phyloP scores from a whole-genome alignment of 2,113 vertebrate genomes.

The Martes martes region DNA sequence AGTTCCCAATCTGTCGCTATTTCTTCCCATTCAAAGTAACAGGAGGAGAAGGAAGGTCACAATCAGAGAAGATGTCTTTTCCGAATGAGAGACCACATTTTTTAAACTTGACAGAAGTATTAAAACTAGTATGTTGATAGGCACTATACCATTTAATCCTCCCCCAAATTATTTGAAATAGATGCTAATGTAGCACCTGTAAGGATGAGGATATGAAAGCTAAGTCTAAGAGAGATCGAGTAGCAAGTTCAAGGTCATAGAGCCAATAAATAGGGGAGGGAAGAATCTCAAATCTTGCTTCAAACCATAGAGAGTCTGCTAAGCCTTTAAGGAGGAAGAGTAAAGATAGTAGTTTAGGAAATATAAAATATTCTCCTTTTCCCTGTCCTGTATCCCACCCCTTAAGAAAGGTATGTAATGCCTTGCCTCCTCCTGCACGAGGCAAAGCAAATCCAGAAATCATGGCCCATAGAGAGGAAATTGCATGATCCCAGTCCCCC shows the following conservation, averaged over 20 bases:
- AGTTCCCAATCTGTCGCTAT: neutral
- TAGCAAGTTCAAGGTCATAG: neutral
- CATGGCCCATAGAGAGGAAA: neutral
- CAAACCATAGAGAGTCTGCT: neutral
- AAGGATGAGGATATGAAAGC: neutral
- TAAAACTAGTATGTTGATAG: neutral
- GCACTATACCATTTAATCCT: neutral
- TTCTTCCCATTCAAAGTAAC: neutral
- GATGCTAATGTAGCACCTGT: neutral
- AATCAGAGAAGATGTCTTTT: neutral
- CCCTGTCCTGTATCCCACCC: neutral
- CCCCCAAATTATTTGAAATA: neutral
- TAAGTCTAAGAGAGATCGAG: neutral
- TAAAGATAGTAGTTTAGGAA: neutral
- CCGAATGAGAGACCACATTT: neutral
- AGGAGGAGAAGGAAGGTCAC: neutral
- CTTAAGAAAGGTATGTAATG: neutral
- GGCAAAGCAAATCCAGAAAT: neutral
- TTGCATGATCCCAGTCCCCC: neutral
- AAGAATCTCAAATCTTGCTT: neutral
- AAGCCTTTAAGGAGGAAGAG: neutral
- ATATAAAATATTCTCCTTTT: neutral
- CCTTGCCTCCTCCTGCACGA: neutral
- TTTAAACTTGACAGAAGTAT: neutral
- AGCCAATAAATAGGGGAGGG: neutral